Conservation (phyloP, 2,113 vertebrate genomes). For the Ondatra zibethicus region DNA sequence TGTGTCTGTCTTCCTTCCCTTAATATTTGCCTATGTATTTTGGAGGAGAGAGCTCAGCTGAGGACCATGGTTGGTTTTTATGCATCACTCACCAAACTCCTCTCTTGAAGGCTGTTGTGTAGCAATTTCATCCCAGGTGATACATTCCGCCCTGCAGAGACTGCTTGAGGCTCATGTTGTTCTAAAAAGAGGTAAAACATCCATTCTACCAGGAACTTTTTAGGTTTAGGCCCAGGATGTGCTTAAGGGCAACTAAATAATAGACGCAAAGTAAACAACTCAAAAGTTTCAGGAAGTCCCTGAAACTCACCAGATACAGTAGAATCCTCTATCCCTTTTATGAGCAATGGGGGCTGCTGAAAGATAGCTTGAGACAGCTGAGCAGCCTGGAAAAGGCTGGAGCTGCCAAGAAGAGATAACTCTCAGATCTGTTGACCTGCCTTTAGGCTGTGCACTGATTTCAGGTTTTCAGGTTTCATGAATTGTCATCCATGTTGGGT, state of each 20-base stretch:
- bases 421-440: background rate
- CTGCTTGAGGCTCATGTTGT: background rate
- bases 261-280: background rate
- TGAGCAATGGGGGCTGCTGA: background rate
- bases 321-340: background rate
- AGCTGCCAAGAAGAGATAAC: background rate
- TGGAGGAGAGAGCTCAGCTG: background rate
- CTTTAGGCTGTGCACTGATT: background rate
- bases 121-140: background rate
- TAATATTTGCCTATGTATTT: background rate
- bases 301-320: background rate
- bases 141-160: background rate
- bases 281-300: background rate
- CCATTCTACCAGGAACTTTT: background rate
- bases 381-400: background rate
- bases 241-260: background rate
- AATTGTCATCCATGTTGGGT: background rate
- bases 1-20: background rate
- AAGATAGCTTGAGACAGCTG: background rate
- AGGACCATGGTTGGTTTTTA: background rate
- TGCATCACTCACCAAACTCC: background rate
- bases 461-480: background rate
- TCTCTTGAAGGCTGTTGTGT: background rate
- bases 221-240: background rate
- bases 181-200: background rate